A percentile compares a stretch with the other conserved stretches of the same genome.
Conservation (phyloP, 2,888 invertebrate species). For the Xestia c-nigrum region DNA sequence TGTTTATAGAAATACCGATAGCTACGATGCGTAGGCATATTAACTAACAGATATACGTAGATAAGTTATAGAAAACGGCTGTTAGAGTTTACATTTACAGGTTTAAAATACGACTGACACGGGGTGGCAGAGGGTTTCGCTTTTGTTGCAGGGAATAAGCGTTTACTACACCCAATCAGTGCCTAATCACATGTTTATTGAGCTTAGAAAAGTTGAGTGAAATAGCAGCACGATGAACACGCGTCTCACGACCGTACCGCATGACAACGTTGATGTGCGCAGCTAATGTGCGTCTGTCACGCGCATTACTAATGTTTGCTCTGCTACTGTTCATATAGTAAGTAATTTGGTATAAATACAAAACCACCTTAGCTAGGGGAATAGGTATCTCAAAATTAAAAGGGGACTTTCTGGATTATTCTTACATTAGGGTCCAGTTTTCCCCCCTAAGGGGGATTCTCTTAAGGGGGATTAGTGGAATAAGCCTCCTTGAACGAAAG, state of each 20-base stretch:
- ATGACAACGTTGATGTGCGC: not conserved
- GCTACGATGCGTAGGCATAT: no score
- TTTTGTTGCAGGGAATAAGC: not conserved
- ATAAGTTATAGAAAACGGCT: no score
- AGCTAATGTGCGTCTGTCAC: constrained; percentile 37
- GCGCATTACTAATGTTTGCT: constrained; percentile 21
- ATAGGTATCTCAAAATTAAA: no score
- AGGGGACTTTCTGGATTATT: no score
- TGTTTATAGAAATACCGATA: no score
- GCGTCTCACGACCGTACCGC: constrained; percentile 8
- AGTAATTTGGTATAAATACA: not conserved
- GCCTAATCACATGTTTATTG: not conserved
- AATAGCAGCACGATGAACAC: not conserved
- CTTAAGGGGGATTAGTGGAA: no score
- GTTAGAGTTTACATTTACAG: no score
- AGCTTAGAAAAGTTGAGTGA: not conserved
- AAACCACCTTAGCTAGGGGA: not conserved
- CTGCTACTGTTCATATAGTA: constrained; percentile 4
- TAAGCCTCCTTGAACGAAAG: no score
- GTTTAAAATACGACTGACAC: not conserved
- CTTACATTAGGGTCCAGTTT: no score
- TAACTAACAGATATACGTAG: no score
- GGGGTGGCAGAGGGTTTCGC: not conserved
- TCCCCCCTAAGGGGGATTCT: no score
- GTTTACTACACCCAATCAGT: not conserved